phyloP scores from a whole-genome alignment of 2,888 invertebrate species.

The Neuroscelio doddi region DNA sequence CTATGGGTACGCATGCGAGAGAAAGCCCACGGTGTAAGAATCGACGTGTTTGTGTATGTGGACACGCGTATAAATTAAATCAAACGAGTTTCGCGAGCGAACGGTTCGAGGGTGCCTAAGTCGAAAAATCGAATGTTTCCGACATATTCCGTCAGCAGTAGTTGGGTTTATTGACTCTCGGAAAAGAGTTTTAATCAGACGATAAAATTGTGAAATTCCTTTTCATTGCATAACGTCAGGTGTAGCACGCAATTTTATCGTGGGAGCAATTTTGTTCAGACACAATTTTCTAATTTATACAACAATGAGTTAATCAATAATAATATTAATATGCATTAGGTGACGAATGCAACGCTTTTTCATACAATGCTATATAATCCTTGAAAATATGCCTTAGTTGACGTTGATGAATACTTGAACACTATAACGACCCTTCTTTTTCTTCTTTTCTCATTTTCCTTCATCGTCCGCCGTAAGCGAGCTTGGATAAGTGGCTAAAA shows the following conservation, averaged over 20 bases:
- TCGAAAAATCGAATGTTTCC: no score
- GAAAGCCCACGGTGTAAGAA: background rate
- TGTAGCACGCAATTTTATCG: no score
- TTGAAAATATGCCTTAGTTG: constrained; percentile 44
- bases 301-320: no score
- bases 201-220: no score
- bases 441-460: constrained; percentile 22
- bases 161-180: no score
- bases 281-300: no score
- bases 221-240: no score
- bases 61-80: constrained; percentile 58
- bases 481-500: constrained; percentile 33
- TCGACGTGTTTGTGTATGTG: background rate
- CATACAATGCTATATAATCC: constrained; percentile 2
- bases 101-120: background rate
- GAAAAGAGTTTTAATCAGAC: no score
- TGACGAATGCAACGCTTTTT: background rate
- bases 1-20: constrained; percentile 8
- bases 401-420: constrained; percentile 54
- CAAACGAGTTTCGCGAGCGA: constrained; percentile 61
- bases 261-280: no score
- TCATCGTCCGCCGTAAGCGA: constrained; percentile 34
- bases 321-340: background rate
- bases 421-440: constrained; percentile 46
- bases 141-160: no score